A percentile compares a stretch with the other conserved stretches of the same genome.
These are phyloP conservation scores for Caiman crocodilus DNA, from an alignment of 2,797 vertebrate species.

Conservation along the genomic window DNA sequence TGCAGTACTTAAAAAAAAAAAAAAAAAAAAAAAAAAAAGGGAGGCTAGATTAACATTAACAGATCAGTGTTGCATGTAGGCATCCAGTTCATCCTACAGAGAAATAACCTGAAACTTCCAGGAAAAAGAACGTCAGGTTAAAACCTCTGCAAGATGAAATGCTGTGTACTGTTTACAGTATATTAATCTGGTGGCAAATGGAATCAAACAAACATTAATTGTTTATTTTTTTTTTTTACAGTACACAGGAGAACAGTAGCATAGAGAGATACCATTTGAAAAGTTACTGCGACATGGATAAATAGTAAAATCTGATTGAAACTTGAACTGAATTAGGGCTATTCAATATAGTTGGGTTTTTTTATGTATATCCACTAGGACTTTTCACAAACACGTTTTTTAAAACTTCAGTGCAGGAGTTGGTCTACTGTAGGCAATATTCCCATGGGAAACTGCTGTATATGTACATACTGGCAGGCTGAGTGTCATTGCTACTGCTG, in stretches of 20 bases:
- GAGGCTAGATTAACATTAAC: too few relatives aligned
- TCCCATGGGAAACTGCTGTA: background rate
- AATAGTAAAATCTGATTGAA: background rate
- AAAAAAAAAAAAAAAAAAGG: background rate
- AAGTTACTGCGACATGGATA: background rate
- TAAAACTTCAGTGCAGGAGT: background rate
- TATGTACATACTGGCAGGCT: background rate
- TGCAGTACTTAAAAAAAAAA: background rate
- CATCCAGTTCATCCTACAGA: too few relatives aligned
- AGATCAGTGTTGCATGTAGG: too few relatives aligned
- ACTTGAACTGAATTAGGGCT: background rate
- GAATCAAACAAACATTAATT: background rate
- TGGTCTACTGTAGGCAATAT: background rate
- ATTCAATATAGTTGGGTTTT: background rate
- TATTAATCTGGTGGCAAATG: background rate
- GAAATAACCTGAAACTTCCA: too few relatives aligned
- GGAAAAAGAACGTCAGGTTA: background rate
- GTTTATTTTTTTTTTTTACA: background rate
- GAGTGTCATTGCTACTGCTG: background rate
- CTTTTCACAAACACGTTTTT: background rate
- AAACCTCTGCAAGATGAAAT: background rate
- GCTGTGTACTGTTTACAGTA: background rate
- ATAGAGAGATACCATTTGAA: background rate
- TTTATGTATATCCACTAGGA: background rate
- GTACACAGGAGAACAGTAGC: background rate